Evolutionary conservation across 2,888 invertebrate species (phyloP).

Genomic region (Phaedon cochleariae): DNA sequence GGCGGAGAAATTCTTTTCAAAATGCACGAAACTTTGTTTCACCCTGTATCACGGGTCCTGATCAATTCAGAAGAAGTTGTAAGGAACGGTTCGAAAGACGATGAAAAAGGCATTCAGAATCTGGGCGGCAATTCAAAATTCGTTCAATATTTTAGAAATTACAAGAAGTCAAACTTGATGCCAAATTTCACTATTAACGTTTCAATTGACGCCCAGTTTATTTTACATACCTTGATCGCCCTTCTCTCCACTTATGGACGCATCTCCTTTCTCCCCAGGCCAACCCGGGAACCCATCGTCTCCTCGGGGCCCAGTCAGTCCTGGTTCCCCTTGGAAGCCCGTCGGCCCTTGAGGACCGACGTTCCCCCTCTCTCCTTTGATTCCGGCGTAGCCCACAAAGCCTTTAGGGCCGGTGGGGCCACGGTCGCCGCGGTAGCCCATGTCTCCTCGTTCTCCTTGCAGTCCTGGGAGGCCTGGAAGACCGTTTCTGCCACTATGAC

Average conservation of each 20-base stretch:
- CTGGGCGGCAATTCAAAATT: too few species aligned
- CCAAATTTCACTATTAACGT: too few species aligned
- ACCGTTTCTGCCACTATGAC: slow-evolving; percentile 54
- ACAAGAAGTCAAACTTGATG: too few species aligned
- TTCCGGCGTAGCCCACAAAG: slow-evolving; percentile 42
- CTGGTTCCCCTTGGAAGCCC: slow-evolving; percentile 49
- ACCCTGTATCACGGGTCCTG: too few species aligned
- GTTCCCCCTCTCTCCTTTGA: slow-evolving; percentile 58
- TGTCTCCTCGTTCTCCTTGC: slow-evolving; percentile 62
- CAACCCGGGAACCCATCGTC: slow-evolving; percentile 58
- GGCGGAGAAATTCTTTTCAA: too few species aligned
- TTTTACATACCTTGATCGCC: slow-evolving; percentile 65
- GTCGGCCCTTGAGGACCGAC: slow-evolving; percentile 60
- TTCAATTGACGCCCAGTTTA: too few species aligned
- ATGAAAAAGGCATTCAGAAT: too few species aligned
- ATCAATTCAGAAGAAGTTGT: too few species aligned
- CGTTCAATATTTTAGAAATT: too few species aligned
- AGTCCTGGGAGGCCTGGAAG: slow-evolving; percentile 66
- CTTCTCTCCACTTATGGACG: slow-evolving; percentile 69
- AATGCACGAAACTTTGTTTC: too few species aligned
- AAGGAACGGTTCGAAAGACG: too few species aligned
- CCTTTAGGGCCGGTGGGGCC: slow-evolving; percentile 57
- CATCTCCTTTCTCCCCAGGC: slow-evolving; percentile 66
- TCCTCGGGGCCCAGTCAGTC: slow-evolving; percentile 58
- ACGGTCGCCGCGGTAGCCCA: slow-evolving; percentile 55